Conservation (phyloP, 2,888 invertebrate species). For the Eupsilia transversa region DNA sequence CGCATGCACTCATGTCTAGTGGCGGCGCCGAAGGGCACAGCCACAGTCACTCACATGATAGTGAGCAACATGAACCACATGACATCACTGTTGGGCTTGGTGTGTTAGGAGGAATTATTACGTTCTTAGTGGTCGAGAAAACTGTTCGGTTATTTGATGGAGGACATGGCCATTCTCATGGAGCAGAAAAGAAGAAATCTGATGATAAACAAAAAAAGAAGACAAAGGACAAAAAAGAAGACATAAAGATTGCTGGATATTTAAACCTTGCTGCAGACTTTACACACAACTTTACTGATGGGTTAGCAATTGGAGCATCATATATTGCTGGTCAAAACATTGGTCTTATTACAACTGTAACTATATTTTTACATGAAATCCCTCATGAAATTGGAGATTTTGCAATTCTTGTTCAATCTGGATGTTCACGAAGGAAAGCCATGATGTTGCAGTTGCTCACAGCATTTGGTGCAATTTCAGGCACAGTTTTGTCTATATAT, state of each 20-base stretch:
- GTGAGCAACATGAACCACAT: slow-evolving; percentile 89
- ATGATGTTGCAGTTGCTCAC: slow-evolving; percentile 98
- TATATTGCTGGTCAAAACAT: slow-evolving; percentile 97
- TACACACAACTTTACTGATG: slow-evolving; percentile 99
- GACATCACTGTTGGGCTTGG: slow-evolving; percentile 98
- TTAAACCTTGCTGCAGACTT: slow-evolving; percentile 99
- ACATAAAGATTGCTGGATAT: slow-evolving; percentile 93
- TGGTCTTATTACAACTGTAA: slow-evolving; percentile 97
- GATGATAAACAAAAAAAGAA: slow-evolving; percentile 84
- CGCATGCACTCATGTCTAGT: slow-evolving; percentile 94
- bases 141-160: slow-evolving; percentile 96
- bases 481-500: slow-evolving; percentile 96
- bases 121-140: slow-evolving; percentile 98
- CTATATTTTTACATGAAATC: slow-evolving; percentile 99
- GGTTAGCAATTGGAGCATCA: slow-evolving; percentile 99
- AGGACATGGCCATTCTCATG: slow-evolving; percentile 94
- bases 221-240: slow-evolving; percentile 83
- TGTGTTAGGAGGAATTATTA: slow-evolving; percentile 97
- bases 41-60: slow-evolving; percentile 84
- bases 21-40: slow-evolving; percentile 86
- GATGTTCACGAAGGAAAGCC: slow-evolving; percentile 97
- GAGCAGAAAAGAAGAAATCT: slow-evolving; percentile 83
- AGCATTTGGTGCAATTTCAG: slow-evolving; percentile 98
- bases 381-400: slow-evolving; percentile 99
- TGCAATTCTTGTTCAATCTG: slow-evolving; percentile 99